These are phyloP conservation scores for Folsomia manolachei DNA, from an alignment of 2,888 invertebrate species.

Conservation along the genomic window DNA sequence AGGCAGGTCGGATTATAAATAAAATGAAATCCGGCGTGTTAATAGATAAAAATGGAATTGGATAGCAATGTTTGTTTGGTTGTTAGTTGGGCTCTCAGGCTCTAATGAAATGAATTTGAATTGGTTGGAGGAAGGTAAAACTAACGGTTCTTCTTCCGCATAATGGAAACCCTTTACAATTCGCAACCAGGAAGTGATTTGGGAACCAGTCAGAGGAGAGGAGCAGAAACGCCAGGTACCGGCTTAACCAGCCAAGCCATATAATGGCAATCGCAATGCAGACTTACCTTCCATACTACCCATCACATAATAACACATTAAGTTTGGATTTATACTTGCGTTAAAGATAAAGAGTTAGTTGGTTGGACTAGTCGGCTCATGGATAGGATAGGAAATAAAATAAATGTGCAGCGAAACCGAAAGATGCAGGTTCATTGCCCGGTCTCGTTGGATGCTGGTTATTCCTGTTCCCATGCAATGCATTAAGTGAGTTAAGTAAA, in stretches of 20 bases:
- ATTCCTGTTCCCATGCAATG: not conserved
- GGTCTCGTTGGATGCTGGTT: constrained; percentile 21
- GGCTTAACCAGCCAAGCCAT: constrained; percentile 9
- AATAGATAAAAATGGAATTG: too few relatives aligned
- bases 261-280: constrained; percentile 13
- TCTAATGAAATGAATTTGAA: constrained; percentile 11
- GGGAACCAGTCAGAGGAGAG: constrained; percentile 22
- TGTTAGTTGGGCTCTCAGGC: too few relatives aligned
- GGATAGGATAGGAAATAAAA: too few relatives aligned
- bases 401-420: constrained; percentile 26
- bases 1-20: too few relatives aligned
- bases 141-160: constrained; percentile 48
- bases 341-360: constrained; percentile 14
- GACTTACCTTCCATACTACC: too few relatives aligned
- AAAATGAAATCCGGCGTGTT: too few relatives aligned
- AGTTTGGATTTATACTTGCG: too few relatives aligned
- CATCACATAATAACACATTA: too few relatives aligned
- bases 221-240: constrained; percentile 1
- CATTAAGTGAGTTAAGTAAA: too few relatives aligned
- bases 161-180: constrained; percentile 36
- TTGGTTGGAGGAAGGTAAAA: constrained; percentile 23
- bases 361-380: not conserved
- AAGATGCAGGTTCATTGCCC: constrained; percentile 42
- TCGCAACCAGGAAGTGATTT: constrained; percentile 47
- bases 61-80: too few relatives aligned